Base-by-base conservation (phyloP, 2,113 vertebrate genomes). In the Galeopterus variegatus region DNA sequence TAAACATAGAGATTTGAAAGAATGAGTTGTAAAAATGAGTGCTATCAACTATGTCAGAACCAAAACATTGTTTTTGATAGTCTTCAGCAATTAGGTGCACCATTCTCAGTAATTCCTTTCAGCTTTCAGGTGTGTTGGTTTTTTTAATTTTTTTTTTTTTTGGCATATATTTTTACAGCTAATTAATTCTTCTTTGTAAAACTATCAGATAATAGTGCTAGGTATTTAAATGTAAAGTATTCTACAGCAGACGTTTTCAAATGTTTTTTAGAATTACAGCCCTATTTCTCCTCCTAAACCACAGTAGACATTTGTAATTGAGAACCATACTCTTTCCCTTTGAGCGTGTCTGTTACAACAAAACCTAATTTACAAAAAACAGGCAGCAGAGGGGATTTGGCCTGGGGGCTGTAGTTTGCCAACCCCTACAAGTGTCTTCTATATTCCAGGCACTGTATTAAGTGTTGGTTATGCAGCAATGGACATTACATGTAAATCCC, bases 111-210 rank as follows among this genome's bases (percentile, higher is more conserved):
- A 69, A 73, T 85, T 92, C 33, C 26, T 75, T 75, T 80, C 5
- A 56, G 62, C 26, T 75, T 75, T 80, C 5, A 56, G 62, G 33
- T n/a, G 60, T 24, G 82, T 31, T 36, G 45, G 50, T n/a, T 56
- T 80, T 52, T n/a, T n/a, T n/a, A n/a, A n/a, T n/a, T n/a, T n/a
- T n/a, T n/a, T n/a, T n/a, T 81, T 28, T 41, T 24, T 65, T 31
- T 67, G 65, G 7, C 56, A 21, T 88, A 8, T 83, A 54, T 19
- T 83, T 92, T 92, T 96, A 54, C 48, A 84, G n/a, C 45, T 83
- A 72, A 48, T 73, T 82, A 52, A 88, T 64, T 54, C 21, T 36
- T 83, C 24, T 91, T 79, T 70, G 54, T 92, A 77, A 79, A 92
- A 50, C 15, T 88, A 1, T 79, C 64, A 77, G 23, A 94, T 28